These are phyloP conservation scores for Atherinomorus stipes DNA, from an alignment of 2,113 vertebrate species.

Conservation along the genomic window DNA sequence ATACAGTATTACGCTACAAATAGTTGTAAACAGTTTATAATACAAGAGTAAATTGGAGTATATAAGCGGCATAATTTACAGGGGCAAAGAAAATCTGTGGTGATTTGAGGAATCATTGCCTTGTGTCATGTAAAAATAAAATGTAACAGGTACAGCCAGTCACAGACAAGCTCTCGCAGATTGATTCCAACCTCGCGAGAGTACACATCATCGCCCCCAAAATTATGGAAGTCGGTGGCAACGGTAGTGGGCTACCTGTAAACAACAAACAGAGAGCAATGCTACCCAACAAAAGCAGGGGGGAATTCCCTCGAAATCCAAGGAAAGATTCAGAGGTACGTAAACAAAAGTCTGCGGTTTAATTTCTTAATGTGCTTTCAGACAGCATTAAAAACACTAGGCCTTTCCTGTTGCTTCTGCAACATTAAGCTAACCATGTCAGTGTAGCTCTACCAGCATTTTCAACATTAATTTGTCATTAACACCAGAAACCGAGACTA, in stretches of 20 bases:
- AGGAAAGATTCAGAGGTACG: constrained; percentile 96
- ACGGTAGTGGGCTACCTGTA: constrained; percentile 77
- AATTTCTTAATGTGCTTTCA: neutral
- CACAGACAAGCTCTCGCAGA: neutral
- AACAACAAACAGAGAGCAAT: constrained; percentile 91
- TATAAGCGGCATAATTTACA: too few species aligned
- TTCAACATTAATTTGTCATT: neutral
- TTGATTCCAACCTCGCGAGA: constrained; percentile 71
- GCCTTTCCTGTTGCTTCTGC: constrained; percentile 22
- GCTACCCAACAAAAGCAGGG: constrained; percentile 83
- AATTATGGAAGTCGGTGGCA: constrained; percentile 87
- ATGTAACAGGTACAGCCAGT: neutral
- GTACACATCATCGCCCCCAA: neutral
- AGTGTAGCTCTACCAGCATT: neutral
- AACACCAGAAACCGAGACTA: neutral
- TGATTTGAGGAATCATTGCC: too few species aligned
- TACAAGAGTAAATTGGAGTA: too few species aligned
- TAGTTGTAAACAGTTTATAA: too few species aligned
- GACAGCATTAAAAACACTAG: neutral
- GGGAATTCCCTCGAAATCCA: constrained; percentile 89
- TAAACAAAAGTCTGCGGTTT: neutral
- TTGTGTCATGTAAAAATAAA: neutral
- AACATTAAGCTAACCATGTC: constrained; percentile 43
- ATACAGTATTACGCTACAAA: too few species aligned
- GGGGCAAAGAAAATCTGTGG: too few species aligned